phyloP scores from a whole-genome alignment of 2,113 vertebrate genomes.

The Xerus inauris region DNA sequence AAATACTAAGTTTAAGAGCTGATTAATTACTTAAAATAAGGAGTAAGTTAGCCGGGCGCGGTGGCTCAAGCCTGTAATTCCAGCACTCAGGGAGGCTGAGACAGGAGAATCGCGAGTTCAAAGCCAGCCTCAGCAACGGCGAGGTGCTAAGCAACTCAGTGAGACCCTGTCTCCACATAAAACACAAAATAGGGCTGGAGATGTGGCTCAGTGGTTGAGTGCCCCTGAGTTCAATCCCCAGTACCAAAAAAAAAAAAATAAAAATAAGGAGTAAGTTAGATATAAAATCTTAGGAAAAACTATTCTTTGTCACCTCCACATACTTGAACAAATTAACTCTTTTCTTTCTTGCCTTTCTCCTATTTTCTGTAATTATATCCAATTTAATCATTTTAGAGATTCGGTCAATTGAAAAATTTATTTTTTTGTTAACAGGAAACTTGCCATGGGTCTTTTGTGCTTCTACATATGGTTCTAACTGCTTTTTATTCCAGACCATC shows the following conservation, averaged over 20 bases:
- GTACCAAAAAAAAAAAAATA: no score
- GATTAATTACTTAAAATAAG: background rate
- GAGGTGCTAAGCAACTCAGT: no score
- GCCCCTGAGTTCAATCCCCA: no score
- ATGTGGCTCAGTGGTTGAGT: no score
- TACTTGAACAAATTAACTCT: background rate
- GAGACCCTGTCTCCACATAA: no score
- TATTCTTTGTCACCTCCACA: background rate
- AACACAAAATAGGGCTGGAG: no score
- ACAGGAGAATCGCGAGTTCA: no score
- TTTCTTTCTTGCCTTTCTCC: background rate
- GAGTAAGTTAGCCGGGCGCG: background rate
- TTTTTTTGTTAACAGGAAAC: background rate
- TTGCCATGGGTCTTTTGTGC: background rate
- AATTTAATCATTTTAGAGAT: constrained; percentile 25
- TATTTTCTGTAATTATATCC: constrained; percentile 10
- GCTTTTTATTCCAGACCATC: background rate
- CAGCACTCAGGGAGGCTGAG: no score
- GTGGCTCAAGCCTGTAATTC: no score
- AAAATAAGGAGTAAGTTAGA: background rate
- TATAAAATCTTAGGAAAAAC: background rate
- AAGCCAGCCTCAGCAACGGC: no score
- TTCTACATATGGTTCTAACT: background rate
- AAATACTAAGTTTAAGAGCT: constrained; percentile 7
- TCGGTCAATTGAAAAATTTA: background rate